Conservation (phyloP, 2,888 invertebrate species). For the Eucriotettix oculatus region DNA sequence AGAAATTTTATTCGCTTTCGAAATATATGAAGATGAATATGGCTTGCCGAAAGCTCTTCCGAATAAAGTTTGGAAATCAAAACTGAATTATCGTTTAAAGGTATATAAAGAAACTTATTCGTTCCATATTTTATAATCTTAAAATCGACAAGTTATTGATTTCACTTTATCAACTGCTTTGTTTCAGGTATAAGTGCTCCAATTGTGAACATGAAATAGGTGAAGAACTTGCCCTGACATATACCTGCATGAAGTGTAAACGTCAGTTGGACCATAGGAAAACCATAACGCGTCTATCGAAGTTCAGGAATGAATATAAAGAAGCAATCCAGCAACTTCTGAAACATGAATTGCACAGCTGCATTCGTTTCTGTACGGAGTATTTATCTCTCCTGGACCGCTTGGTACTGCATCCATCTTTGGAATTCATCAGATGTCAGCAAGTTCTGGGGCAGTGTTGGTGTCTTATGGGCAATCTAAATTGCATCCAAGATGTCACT, state of each 20-base stretch:
- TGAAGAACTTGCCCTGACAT: neutral
- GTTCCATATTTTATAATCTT: no score
- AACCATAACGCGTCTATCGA: neutral
- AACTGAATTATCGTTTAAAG: no score
- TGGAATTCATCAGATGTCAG: conserved; percentile 4
- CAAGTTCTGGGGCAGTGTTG: conserved; percentile 6
- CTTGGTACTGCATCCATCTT: conserved; percentile 3
- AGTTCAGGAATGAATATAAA: neutral
- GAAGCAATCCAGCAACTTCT: neutral
- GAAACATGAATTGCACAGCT: neutral
- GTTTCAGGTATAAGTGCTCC: neutral
- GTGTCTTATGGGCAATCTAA: conserved; percentile 4
- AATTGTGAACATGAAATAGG: neutral
- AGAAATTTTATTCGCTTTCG: no score
- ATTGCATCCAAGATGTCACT: neutral
- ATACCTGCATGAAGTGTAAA: neutral
- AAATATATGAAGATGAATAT: no score
- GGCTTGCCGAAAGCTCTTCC: no score
- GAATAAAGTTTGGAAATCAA: no score
- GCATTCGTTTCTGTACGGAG: neutral
- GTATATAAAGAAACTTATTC: no score
- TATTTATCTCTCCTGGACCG: conserved; percentile 2
- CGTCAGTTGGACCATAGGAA: neutral
- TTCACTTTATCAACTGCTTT: neutral
- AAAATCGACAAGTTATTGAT: no score